These are phyloP conservation scores for Pristionchus arcanus DNA, from an alignment of 2,888 invertebrate species.

Conservation along the genomic window DNA sequence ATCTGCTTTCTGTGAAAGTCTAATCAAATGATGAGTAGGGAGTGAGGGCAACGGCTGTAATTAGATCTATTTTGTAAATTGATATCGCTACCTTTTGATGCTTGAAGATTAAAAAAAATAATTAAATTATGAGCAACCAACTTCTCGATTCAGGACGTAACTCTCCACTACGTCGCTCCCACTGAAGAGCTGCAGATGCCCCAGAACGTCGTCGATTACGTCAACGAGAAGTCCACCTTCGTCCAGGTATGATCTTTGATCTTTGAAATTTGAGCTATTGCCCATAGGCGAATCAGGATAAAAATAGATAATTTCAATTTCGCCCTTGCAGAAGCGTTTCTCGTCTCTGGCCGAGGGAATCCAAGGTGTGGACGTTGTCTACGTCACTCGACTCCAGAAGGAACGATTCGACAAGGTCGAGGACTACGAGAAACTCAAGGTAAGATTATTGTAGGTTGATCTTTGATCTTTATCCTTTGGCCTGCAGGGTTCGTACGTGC, in stretches of 20 bases:
- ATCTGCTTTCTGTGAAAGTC: background rate
- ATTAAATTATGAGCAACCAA: background rate
- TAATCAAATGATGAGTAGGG: background rate
- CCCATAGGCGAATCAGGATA: too few relatives aligned
- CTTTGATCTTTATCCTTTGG: constrained; percentile 38
- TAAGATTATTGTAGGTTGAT: background rate
- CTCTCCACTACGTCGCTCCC: constrained; percentile 93
- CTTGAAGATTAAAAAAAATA: background rate
- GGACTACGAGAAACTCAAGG: constrained; percentile 89
- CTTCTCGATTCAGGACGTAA: constrained; percentile 81
- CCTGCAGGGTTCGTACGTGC: constrained; percentile 86
- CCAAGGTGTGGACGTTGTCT: constrained; percentile 95
- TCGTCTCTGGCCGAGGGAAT: constrained; percentile 88
- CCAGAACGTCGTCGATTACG: constrained; percentile 88
- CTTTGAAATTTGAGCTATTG: background rate
- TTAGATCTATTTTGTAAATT: background rate
- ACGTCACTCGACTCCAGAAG: constrained; percentile 97
- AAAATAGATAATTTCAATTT: background rate
- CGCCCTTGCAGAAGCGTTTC: constrained; percentile 68
- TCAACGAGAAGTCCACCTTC: constrained; percentile 87
- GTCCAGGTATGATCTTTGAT: constrained; percentile 83
- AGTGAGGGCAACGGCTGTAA: too few relatives aligned
- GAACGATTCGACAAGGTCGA: constrained; percentile 91
- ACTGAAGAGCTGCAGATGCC: constrained; percentile 91
- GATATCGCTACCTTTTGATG: background rate